Base-by-base conservation (phyloP, 1,140 invertebrate genomes). In the Lysiphlebus fabarum region DNA sequence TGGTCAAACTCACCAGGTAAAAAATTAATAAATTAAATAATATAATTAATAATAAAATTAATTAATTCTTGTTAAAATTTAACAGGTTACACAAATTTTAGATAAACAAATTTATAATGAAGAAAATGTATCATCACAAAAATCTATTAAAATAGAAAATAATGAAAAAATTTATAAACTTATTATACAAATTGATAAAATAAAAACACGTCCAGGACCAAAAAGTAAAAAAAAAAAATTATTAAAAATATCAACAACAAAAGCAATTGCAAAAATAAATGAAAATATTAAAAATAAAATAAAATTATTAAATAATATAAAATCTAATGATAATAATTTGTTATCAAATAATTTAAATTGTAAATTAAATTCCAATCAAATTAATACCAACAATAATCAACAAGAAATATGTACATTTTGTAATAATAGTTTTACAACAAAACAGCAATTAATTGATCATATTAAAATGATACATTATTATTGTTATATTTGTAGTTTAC, bases 151-250 rank as follows among this genome's bases (percentile, higher is more conserved):
- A 33, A 17, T 53, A 11, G 43, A 58, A 7, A 53, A 45, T 6
- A 45, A 50, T 10, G 53, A 55, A 7, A 67, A 63, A 10, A 37
- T 62, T 11, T 78, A 75, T 58, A 66, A 73, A 12, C 59, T 78
- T 40, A 71, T 67, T 0, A 72, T 77, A 63, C 67, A 74, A 12
- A 76, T 78, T 34, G 73, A 76, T 17, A 78, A 77, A 64, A 66
- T 75, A 40, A 56, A 65, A 37, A 40, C 65, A 11, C 69, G 63
- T 42, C 68, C 74, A 26, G 65, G 65, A 44, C 72, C 70, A 9
- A 70, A 64, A 38, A 70, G 69, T n/a, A 61, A 56, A 42, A 65
- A 66, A 26, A 36, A 54, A 14, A 14, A 14, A 9, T 33, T 36
- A 1, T 54, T 5, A 59, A 53, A 38, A 45, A 9, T 33, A 53